phyloP scores from a whole-genome alignment of 2,888 invertebrate species.

The Thymelicus acteon region DNA sequence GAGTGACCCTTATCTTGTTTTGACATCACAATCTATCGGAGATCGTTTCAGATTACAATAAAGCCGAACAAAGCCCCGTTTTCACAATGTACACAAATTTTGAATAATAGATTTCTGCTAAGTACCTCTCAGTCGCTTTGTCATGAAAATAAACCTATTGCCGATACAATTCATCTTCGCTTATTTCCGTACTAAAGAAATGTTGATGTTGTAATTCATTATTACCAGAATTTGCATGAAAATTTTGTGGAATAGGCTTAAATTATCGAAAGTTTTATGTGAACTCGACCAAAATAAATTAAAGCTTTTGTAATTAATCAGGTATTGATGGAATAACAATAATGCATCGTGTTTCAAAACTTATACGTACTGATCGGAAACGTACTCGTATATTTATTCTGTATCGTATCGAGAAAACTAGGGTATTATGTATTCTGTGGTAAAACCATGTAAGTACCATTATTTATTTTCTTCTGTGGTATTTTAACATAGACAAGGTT shows the following conservation, averaged over 20 bases:
- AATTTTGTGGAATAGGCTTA: not conserved
- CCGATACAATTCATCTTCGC: not conserved
- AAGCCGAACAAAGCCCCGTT: not conserved
- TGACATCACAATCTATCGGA: conserved; percentile 3
- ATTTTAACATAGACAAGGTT: no score
- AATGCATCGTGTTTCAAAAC: no score
- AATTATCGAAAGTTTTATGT: not conserved
- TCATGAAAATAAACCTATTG: conserved; percentile 5
- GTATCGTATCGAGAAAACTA: no score
- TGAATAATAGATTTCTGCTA: conserved; percentile 5
- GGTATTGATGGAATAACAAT: not conserved
- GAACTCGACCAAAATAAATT: not conserved
- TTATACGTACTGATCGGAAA: not conserved
- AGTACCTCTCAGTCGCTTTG: conserved; percentile 1
- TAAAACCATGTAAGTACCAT: no score
- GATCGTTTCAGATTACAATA: conserved; percentile 6
- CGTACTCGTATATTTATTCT: no score
- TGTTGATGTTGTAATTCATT: not conserved
- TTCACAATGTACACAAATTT: conserved; percentile 4
- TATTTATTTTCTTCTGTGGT: no score
- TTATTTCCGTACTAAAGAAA: not conserved
- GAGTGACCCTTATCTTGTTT: conserved; percentile 3
- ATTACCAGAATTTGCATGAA: not conserved
- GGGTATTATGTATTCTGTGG: no score
- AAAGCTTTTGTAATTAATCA: no score